Evolutionary conservation across 1,140 invertebrate species (phyloP), one percentile per base, ranked within the genome.

Genomic region (Drosophila lacertosa): DNA sequence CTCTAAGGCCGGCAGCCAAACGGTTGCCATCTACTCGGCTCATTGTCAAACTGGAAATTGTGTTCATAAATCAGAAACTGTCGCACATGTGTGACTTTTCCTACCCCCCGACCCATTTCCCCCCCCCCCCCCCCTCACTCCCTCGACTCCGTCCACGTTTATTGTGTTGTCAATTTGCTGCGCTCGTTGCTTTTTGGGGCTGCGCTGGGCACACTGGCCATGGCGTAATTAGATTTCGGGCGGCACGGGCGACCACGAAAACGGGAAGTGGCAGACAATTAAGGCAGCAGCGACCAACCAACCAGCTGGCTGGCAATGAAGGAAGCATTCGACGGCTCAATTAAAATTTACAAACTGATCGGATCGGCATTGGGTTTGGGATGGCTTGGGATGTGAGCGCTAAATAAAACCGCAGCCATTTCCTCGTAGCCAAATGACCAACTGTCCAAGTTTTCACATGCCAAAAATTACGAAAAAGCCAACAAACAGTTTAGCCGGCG

Each of bases 11-110:
- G 54, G 64, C 51, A 45, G 53, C 55, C 57, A 35, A 53, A 18
- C 39, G 13, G 26, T 37, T 6, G 55, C 22, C 57, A 48, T 63
- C 35, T 53, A 53, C 51, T 35, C 73, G 55, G 76, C 74, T 78
- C 79, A 83, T 83, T 82, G 79, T 82, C 79, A 82, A 78, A 75
- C 64, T 82, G 79, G 79, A 82, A 82, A 82, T 82, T 82, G 79
- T 82, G 79, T 82, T 82, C 79, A 82, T 82, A 82, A 82, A 82
- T 82, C 79, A 82, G 79, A 82, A 82, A 83, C 79, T 83, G 79
- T 83, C 79, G 79, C 79, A 82, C 79, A 82, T 82, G 79, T 82
- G 78, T 78, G 79, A 83, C 74, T 82, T 64, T 37, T 29, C 50
- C 50, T 11, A 29, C 20, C 2, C 26, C 16, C 45, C 50, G 51